These are phyloP conservation scores for Conomelus anceps DNA, from an alignment of 2,888 invertebrate species.

Conservation along the genomic window DNA sequence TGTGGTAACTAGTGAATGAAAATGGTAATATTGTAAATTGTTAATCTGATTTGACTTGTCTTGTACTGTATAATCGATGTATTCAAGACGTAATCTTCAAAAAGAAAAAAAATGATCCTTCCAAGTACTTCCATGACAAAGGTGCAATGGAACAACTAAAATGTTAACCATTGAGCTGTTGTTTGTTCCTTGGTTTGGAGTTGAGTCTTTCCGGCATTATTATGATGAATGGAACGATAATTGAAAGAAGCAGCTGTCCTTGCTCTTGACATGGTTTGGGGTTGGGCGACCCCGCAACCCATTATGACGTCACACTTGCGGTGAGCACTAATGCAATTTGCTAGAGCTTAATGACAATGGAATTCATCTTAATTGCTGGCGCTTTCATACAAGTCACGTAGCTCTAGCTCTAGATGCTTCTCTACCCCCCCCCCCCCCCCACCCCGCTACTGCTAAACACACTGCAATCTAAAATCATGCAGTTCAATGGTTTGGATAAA, in stretches of 20 bases:
- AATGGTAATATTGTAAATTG: too few relatives aligned
- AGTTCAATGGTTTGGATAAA: not conserved
- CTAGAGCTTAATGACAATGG: constrained; percentile 3
- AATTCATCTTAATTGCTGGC: constrained; percentile 9
- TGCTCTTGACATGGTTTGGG: not conserved
- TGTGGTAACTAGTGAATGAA: too few relatives aligned
- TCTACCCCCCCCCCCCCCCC: not conserved
- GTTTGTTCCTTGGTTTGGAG: too few relatives aligned
- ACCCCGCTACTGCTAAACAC: not conserved
- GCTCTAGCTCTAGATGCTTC: not conserved
- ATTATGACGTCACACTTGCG: constrained; percentile 6
- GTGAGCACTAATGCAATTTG: constrained; percentile 7
- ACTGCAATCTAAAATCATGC: not conserved
- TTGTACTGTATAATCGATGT: too few relatives aligned
- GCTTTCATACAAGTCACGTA: constrained; percentile 9
- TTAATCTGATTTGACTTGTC: too few relatives aligned
- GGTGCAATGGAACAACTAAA: too few relatives aligned
- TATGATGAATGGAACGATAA: not conserved
- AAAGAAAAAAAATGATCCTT: too few relatives aligned
- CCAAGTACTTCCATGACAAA: too few relatives aligned
- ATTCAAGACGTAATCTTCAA: too few relatives aligned
- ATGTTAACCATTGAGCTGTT: too few relatives aligned
- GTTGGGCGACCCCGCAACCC: not conserved
- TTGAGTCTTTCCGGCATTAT: not conserved
- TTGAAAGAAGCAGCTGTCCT: not conserved